Base-by-base conservation (phyloP, 2,113 vertebrate genomes). In the Bothrops jararaca region DNA sequence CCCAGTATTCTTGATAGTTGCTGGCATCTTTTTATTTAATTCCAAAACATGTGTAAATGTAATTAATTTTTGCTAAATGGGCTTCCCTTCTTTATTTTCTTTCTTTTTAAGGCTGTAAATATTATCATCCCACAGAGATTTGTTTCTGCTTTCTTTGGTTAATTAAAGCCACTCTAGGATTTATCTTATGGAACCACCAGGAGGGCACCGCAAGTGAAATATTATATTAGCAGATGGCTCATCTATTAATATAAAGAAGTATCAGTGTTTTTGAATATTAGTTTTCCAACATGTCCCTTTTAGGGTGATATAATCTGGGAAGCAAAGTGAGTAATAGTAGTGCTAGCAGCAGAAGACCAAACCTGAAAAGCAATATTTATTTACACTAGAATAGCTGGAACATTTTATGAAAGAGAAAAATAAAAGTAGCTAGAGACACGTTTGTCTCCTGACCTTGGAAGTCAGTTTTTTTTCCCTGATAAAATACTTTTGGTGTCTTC, bases 171-270 rank as follows among this genome's bases (percentile, higher is more conserved):
- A 97, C 96, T 1, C 52, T 95, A 96, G 95, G 96, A 97, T 98
- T 97, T 97, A 97, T 98, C 96, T 97, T 96, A 95, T 94, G 95
- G 94, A 96, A 97, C 96, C 97, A 97, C 97, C 97, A 97, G 97
- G 97, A 98, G 97, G 97, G 97, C 97, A 97, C 94, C 97, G 96
- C 93, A 97, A 97, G 94, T 97, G 96, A 98, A 97, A 97, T 97
- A 97, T 96, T 97, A 95, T 96, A 97, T 97, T 97, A 96, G 93
- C 96, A 95, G 93, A 96, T 95, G 93, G 95, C 96, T 97, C 91
- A 94, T 96, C 96, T 95, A 97, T 98, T 98, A 98, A 97, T 97
- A 97, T 97, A 97, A 97, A 97, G 50, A 90, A 96, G 11, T n/a
- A 26, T 96, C 95, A 4, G 90, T 95, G 88, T 53, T 64, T 97